Evolutionary conservation across 2,888 invertebrate species (phyloP), one percentile per base, ranked within the genome.

Genomic region (Machimus rusticus): DNA sequence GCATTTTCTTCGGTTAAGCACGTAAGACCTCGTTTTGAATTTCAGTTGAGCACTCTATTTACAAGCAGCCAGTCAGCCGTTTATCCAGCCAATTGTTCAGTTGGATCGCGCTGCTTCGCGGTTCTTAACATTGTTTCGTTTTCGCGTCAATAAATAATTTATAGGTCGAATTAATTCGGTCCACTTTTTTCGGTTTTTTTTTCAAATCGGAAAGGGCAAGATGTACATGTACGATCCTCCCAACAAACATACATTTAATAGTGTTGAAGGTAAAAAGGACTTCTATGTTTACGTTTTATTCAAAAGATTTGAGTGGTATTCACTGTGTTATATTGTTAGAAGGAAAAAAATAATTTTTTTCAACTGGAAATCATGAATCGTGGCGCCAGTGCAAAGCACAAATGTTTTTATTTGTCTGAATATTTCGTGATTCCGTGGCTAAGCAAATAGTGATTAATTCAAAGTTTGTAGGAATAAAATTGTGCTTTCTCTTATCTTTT

Each of bases 191-290:
- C 2, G 16, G 19, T 28, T 87, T 39, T 51, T 28, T 28, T 81
- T 57, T 74, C 9, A 6, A 34, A 82, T 77, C 43, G 31, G n/a
- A 78, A 86, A 55, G 5, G 16, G n/a, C 14, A 88, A 43, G 14
- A 90, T 96, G 96, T 96, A 95, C 92, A 95, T 95, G 92, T 96
- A 96, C 94, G 96, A 96, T 91, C 95, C 95, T 78, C 94, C 95
- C 82, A 94, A 95, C 89, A 96, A 95, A 92, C 94, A 96, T 89
- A 95, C 95, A 91, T 94, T 96, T 91, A 95, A 95, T 89, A 96
- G 96, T 5, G 95, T 96, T 34, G 96, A 96, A 95, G 96, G 96
- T 96, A 94, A 81, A 8, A 28, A 6, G 23, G 28, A 16, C 16
- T 4, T 6, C 12, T 19, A 16, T 79, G 5, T 46, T n/a, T 46